Percentiles rank a stretch among this genome's conserved stretches.
Conservation (phyloP, 2,797 vertebrate genomes). For the Thalassophryne amazonica region DNA sequence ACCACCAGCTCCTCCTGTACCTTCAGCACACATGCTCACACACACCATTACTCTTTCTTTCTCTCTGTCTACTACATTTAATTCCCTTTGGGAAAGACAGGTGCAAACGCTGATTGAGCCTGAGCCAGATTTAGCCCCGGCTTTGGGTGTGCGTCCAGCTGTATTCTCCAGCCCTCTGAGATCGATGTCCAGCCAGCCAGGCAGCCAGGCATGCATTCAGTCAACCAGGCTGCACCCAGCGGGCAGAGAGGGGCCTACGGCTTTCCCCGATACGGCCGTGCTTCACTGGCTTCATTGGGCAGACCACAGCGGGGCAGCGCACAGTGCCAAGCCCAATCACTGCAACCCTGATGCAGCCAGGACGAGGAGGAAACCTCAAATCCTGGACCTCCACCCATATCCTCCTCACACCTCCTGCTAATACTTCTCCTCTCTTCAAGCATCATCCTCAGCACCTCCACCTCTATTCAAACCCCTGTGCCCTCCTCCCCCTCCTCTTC, state of each 20-base stretch:
- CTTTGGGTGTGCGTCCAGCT: slow-evolving; percentile 86
- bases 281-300: slow-evolving; percentile 75
- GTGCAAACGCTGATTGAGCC: slow-evolving; percentile 77
- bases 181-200: slow-evolving; percentile 85
- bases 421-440: slow-evolving; percentile 42
- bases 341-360: slow-evolving; percentile 56
- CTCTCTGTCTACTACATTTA: slow-evolving; percentile 74
- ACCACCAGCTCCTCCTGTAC: slow-evolving; percentile 30
- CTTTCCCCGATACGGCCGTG: slow-evolving; percentile 65
- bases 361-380: slow-evolving; percentile 46
- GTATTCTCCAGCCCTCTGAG: slow-evolving; percentile 85
- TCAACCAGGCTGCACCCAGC: slow-evolving; percentile 68
- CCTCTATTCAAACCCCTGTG: slow-evolving; percentile 72
- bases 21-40: slow-evolving; percentile 55
- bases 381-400: slow-evolving; percentile 49
- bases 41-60: slow-evolving; percentile 77
- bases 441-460: slow-evolving; percentile 39
- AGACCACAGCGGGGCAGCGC: slow-evolving; percentile 65
- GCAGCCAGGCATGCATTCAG: slow-evolving; percentile 58
- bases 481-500: slow-evolving; percentile 5
- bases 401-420: slow-evolving; percentile 31
- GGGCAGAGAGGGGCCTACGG: slow-evolving; percentile 64
- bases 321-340: slow-evolving; percentile 67
- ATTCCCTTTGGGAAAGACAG: slow-evolving; percentile 79
- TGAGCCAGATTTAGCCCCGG: slow-evolving; percentile 73